Percentiles rank a stretch among this genome's conserved stretches.
Conservation (phyloP, 2,888 invertebrate species). For the Heliconius erato region DNA sequence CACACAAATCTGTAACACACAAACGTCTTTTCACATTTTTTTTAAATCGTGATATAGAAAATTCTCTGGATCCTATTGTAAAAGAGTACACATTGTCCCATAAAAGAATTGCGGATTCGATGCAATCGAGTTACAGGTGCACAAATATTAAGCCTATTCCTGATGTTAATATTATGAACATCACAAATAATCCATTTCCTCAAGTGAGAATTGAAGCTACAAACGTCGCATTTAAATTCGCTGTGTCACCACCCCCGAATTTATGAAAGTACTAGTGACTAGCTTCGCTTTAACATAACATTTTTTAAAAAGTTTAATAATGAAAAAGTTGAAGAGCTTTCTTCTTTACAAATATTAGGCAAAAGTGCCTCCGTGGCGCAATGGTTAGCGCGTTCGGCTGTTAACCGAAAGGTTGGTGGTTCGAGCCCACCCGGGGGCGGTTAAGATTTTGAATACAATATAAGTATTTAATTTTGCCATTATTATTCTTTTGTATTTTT, state of each 20-base stretch:
- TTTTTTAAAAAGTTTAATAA: not conserved
- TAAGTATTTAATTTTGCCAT: too few species aligned
- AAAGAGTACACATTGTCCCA: too few species aligned
- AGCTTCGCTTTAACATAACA: not conserved
- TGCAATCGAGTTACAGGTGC: too few species aligned
- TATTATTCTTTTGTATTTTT: too few species aligned
- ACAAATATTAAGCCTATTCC: too few species aligned
- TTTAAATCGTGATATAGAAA: too few species aligned
- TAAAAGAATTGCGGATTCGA: too few species aligned
- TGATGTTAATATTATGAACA: too few species aligned
- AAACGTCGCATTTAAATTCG: not conserved
- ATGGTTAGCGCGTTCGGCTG: conserved; percentile 96
- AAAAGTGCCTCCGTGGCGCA: conserved; percentile 22
- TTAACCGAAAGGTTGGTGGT: conserved; percentile 91
- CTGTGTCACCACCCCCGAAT: not conserved
- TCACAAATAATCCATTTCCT: not conserved
- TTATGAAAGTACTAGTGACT: not conserved
- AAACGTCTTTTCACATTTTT: too few species aligned
- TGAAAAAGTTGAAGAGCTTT: not conserved
- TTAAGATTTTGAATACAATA: not conserved
- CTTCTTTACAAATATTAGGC: not conserved
- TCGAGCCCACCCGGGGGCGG: conserved; percentile 8
- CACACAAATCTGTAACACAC: too few species aligned
- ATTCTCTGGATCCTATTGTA: too few species aligned
- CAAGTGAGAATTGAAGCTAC: not conserved